These are phyloP conservation scores for Alethe diademata DNA, from an alignment of 2,113 vertebrate genomes.

Conservation along the genomic window DNA sequence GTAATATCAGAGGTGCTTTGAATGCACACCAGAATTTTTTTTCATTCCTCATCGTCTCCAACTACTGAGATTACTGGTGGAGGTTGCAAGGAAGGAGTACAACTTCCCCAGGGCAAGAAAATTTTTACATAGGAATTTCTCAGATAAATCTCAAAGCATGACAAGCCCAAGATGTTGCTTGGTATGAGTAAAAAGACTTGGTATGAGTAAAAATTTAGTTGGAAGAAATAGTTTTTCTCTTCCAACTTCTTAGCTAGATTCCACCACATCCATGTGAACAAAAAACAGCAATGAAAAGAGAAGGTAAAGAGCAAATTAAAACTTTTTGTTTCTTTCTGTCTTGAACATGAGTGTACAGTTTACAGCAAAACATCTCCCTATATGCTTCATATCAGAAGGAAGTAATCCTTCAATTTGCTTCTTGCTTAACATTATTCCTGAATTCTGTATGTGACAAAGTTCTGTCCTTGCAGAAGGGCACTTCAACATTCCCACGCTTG, in stretches of 20 bases:
- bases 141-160: neutral
- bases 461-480: neutral
- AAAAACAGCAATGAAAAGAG: neutral
- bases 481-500: accelerated
- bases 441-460: neutral
- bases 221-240: neutral
- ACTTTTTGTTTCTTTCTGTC: neutral
- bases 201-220: neutral
- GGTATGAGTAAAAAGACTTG: neutral
- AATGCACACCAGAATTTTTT: neutral
- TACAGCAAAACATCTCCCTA: neutral
- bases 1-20: neutral
- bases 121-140: neutral
- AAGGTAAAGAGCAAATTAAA: neutral
- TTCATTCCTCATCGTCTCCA: neutral
- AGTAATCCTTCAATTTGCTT: neutral
- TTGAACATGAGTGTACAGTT: neutral
- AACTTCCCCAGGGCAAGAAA: neutral
- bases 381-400: neutral
- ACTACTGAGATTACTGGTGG: neutral
- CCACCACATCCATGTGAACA: neutral
- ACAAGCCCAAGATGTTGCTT: neutral
- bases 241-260: neutral
- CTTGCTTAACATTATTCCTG: neutral
- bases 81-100: neutral